Percentiles rank a stretch among this genome's conserved stretches.
Conservation (phyloP, 2,888 invertebrate genomes). For the Heliconius cydno region DNA sequence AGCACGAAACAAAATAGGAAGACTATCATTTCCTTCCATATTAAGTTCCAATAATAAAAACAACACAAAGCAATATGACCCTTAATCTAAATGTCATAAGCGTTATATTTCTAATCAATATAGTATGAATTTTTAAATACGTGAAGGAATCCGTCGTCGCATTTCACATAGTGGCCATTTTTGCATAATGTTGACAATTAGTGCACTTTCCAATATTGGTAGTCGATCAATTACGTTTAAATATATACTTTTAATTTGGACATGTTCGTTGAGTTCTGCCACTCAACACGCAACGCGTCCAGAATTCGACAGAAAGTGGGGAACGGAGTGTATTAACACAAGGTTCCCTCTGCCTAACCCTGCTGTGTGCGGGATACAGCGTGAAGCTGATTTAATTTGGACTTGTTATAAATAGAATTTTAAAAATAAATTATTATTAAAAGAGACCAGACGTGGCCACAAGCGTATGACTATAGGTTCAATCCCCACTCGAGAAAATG, state of each 20-base stretch:
- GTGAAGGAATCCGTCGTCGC: constrained; percentile 43
- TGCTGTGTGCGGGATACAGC: no score
- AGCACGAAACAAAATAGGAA: constrained; percentile 34
- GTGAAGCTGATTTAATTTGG: no score
- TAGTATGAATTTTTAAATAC: constrained; percentile 29
- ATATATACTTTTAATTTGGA: not conserved
- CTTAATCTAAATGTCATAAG: not conserved
- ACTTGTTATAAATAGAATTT: no score
- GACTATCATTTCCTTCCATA: constrained; percentile 41
- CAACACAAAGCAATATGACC: constrained; percentile 16
- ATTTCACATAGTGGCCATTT: constrained; percentile 40
- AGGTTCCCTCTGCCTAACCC: no score
- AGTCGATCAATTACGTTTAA: constrained; percentile 22
- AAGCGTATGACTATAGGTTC: no score
- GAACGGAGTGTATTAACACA: no score
- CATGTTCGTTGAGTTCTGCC: not conserved
- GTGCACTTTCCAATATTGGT: constrained; percentile 45
- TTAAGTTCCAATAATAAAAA: constrained; percentile 17
- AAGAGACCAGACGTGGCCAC: no score
- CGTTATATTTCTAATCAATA: constrained; percentile 5
- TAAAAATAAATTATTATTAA: no score
- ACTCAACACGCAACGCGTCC: no score
- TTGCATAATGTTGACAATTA: constrained; percentile 47
- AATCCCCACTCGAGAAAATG: no score
- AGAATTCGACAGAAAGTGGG: no score